Evolutionary conservation across 2,888 invertebrate genomes (phyloP), one percentile per base, ranked within the genome.

Genomic region (Leucophora obtusa): DNA sequence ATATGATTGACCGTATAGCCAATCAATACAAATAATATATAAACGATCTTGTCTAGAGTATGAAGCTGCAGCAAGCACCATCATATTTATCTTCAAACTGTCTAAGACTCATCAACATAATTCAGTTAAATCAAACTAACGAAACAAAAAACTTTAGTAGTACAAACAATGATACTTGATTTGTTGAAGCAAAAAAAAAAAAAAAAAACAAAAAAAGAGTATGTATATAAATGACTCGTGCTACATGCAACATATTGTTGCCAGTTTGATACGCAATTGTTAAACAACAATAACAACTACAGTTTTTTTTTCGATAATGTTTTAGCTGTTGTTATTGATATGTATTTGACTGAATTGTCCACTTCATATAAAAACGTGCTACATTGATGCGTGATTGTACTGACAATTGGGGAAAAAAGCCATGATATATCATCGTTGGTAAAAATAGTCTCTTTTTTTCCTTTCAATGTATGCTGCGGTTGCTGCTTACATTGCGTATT

Each of bases 321-420:
- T 54, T 35, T 15, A 35, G 33, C 54, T 62, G 66, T 38, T 78
- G 75, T 66, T 74, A 54, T 63, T 72, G 76, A 74, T 66, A 73
- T 85, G 86, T 73, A 62, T 74, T 59, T 74, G 24, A 38, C 53
- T 66, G 71, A 77, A 84, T 84, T 85, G 77, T 69, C 72, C 76
- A 71, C 28, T 28, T 81, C 82, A 87, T 87, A 88, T 86, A 88
- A 89, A 89, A 89, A 89, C 89, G 89, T 88, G 89, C 89, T 87
- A 88, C 86, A 87, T 87, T 88, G 87, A 87, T 89, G 89, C 89
- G 89, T 89, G 89, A 87, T 89, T 86, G 85, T 86, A 89, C 86
- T 89, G 83, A 85, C 86, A 87, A 89, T 73, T 81, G 72, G 56
- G 63, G 35, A 65, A 59, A 59, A 59, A 50, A 59, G 24, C 69